Conservation (phyloP, 1,140 invertebrate genomes). For the Ceratina japonica region DNA sequence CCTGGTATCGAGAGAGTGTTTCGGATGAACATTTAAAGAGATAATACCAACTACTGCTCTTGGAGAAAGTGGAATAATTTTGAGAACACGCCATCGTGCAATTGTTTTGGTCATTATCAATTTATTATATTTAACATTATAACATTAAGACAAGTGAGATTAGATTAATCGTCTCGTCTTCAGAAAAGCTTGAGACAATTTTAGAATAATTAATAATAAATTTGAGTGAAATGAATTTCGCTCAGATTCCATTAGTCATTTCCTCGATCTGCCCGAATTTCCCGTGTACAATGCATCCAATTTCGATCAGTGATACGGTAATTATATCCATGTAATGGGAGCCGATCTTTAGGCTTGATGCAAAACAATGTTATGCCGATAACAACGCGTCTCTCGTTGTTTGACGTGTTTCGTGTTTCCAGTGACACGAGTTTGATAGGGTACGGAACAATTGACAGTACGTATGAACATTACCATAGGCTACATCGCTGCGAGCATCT, state of each 20-base stretch:
- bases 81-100: too few species aligned
- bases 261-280: not conserved
- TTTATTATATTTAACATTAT: too few species aligned
- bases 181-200: too few species aligned
- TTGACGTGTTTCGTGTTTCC: constrained; percentile 13
- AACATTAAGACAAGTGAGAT: too few species aligned
- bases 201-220: too few species aligned
- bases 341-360: not conserved
- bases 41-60: not conserved
- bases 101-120: too few species aligned
- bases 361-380: constrained; percentile 28
- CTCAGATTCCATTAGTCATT: too few species aligned
- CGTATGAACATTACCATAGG: constrained; percentile 24
- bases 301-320: constrained; percentile 10
- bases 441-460: constrained; percentile 17
- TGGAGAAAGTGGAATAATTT: too few species aligned
- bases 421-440: constrained; percentile 21
- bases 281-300: constrained; percentile 2
- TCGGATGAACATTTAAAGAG: not conserved
- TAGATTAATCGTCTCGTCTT: too few species aligned
- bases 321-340: constrained; percentile 22
- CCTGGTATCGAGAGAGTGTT: constrained; percentile 1
- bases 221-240: too few species aligned
- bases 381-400: constrained; percentile 12
- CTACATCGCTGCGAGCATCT: too few species aligned